phyloP scores from a whole-genome alignment of 2,113 vertebrate genomes.

The Eptesicus fuscus region DNA sequence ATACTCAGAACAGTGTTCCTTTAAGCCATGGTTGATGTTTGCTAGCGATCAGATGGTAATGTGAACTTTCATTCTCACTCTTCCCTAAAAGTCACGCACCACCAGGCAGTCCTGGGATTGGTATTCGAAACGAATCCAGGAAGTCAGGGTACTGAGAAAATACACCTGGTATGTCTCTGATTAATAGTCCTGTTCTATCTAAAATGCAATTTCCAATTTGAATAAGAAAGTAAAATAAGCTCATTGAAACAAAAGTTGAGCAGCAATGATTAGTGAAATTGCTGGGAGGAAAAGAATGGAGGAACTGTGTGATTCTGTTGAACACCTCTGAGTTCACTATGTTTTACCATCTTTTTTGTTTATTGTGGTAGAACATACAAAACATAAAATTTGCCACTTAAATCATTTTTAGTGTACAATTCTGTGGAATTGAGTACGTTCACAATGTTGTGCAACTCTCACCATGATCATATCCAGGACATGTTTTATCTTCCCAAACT shows the following conservation, averaged over 20 bases:
- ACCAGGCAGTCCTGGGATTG: not conserved
- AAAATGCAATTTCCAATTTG: not conserved
- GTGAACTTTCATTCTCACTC: not conserved
- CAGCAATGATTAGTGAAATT: not conserved
- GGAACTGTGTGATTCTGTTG: not conserved
- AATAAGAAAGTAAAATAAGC: not conserved
- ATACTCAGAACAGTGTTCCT: not conserved
- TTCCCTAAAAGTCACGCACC: not conserved
- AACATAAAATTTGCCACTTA: not conserved
- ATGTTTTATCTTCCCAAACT: not conserved
- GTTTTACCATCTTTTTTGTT: not conserved
- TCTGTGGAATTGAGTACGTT: not conserved
- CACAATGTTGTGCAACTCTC: not conserved
- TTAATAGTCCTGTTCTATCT: not conserved
- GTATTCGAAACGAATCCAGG: not conserved
- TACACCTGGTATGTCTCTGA: not conserved
- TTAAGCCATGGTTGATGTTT: not conserved
- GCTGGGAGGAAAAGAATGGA: not conserved
- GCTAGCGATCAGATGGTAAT: not conserved
- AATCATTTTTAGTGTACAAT: not conserved
- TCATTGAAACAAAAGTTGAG: conserved; percentile 6
- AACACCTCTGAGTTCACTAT: not conserved
- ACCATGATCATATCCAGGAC: not conserved
- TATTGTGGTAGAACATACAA: not conserved
- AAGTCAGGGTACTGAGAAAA: not conserved